phyloP scores from a whole-genome alignment of 2,888 invertebrate species.

The Miltochrista miniata region DNA sequence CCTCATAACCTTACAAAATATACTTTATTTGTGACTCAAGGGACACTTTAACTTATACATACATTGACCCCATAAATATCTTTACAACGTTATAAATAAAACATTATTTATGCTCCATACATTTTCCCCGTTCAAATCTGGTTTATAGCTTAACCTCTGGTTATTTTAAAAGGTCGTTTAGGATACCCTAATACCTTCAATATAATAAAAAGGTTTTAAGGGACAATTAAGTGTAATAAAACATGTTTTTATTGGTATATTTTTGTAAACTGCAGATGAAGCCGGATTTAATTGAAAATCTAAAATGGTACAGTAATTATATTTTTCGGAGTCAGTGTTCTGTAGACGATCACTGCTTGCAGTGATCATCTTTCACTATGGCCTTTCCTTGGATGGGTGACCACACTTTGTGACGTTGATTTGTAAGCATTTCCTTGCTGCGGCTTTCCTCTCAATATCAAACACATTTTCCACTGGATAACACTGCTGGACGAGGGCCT shows the following conservation, averaged over 20 bases:
- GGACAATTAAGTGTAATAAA: background rate
- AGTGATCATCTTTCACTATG: too few relatives aligned
- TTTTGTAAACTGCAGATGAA: too few relatives aligned
- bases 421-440: too few relatives aligned
- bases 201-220: background rate
- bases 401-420: too few relatives aligned
- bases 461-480: too few relatives aligned
- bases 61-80: constrained; percentile 23
- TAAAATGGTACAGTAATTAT: too few relatives aligned
- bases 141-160: constrained; percentile 4
- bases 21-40: constrained; percentile 14
- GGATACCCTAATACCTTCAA: background rate
- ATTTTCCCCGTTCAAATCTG: constrained; percentile 6
- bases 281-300: too few relatives aligned
- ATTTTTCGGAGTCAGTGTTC: too few relatives aligned
- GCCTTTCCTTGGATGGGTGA: too few relatives aligned
- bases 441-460: too few relatives aligned
- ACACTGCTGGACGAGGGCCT: too few relatives aligned
- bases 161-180: background rate
- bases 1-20: constrained; percentile 1
- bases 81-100: constrained; percentile 25
- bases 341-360: too few relatives aligned
- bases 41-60: constrained; percentile 14
- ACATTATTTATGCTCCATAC: background rate
- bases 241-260: background rate